Evolutionary conservation across 1,140 invertebrate species (phyloP).

Genomic region (Drosophila pandora): DNA sequence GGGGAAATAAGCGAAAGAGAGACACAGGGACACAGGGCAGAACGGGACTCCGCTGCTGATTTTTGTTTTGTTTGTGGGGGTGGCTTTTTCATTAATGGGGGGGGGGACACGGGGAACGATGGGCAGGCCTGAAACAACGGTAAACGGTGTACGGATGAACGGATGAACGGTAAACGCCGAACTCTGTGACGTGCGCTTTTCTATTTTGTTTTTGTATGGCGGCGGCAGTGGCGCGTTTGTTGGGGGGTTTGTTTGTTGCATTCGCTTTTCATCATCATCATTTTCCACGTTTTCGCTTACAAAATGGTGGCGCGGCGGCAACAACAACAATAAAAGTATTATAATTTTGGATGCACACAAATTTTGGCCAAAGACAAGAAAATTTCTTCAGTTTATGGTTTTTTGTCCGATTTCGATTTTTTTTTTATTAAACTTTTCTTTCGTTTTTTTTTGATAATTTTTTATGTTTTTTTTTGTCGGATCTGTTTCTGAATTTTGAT

Average conservation of each 20-base stretch:
- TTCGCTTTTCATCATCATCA: slow-evolving; percentile 10
- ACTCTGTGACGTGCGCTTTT: slow-evolving; percentile 64
- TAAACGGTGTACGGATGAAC: slow-evolving; percentile 50
- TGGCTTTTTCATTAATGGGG: slow-evolving; percentile 79
- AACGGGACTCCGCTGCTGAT: slow-evolving; percentile 40
- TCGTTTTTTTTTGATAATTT: not conserved
- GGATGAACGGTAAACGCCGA: slow-evolving; percentile 54
- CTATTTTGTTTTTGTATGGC: slow-evolving; percentile 54
- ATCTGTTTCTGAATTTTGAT: slow-evolving; percentile 33
- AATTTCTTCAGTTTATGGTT: slow-evolving; percentile 8
- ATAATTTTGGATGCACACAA: slow-evolving; percentile 34
- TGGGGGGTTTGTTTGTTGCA: slow-evolving; percentile 10
- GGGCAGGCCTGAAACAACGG: slow-evolving; percentile 33
- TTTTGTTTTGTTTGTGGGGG: slow-evolving; percentile 79
- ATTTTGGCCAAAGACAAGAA: slow-evolving; percentile 14
- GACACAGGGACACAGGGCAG: slow-evolving; percentile 15
- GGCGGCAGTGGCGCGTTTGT: slow-evolving; percentile 20
- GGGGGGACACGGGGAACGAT: slow-evolving; percentile 24
- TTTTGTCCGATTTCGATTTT: not conserved
- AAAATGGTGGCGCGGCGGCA: slow-evolving; percentile 65
- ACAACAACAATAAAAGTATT: slow-evolving; percentile 45
- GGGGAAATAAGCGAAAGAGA: slow-evolving; percentile 27
- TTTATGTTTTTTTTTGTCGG: not conserved
- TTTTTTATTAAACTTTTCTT: not conserved
- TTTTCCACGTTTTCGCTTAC: slow-evolving; percentile 58